These are phyloP conservation scores for Callocephalon fimbriatum DNA, from an alignment of 2,113 vertebrate genomes.

Conservation along the genomic window DNA sequence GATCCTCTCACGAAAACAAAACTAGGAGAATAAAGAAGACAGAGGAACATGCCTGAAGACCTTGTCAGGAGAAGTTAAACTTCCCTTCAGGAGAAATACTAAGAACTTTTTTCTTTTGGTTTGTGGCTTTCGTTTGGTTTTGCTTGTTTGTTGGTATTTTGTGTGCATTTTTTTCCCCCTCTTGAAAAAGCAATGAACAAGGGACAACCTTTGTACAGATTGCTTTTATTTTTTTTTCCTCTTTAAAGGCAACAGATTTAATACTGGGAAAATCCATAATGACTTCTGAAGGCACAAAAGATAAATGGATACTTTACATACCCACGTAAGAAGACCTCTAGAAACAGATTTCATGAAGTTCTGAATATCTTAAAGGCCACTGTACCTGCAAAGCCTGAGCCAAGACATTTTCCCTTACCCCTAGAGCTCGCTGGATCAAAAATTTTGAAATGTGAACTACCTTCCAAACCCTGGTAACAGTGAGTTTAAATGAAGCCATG, in stretches of 20 bases:
- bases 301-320: background rate
- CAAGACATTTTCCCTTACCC: background rate
- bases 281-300: background rate
- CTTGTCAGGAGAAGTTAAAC: background rate
- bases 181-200: background rate
- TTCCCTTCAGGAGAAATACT: background rate
- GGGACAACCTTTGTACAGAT: background rate
- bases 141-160: background rate
- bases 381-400: background rate
- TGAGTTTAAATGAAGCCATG: background rate
- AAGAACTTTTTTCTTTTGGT: background rate
- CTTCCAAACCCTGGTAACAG: background rate
- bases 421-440: background rate
- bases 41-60: background rate
- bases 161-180: background rate
- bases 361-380: background rate
- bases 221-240: background rate
- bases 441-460: background rate
- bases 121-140: background rate
- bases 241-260: background rate
- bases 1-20: background rate
- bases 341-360: background rate
- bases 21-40: background rate
- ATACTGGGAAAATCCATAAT: background rate
- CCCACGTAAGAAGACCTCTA: rapidly evolving